Evolutionary conservation across 2,888 invertebrate genomes (phyloP).

Genomic region (Stramonita haemastoma): DNA sequence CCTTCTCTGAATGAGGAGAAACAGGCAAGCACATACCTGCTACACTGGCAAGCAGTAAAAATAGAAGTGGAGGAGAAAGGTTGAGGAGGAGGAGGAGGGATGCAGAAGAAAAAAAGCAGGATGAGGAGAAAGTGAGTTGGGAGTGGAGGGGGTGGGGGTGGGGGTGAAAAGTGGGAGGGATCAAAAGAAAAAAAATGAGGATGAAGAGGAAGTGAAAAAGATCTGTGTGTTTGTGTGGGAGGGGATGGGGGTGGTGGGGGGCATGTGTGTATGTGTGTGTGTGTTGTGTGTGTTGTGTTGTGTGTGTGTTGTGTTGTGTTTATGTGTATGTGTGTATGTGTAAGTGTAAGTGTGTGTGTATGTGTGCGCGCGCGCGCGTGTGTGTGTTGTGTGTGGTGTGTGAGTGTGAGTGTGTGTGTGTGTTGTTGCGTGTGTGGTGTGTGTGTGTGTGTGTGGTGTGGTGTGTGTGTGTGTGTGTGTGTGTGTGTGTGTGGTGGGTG

Average conservation of each 20-base stretch:
- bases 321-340: neutral
- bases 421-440: neutral
- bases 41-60: no score
- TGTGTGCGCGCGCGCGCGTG: neutral
- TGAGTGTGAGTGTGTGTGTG: neutral
- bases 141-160: neutral
- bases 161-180: no score
- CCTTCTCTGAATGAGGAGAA: no score
- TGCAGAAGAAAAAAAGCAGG: neutral
- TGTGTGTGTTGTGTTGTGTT: no score
- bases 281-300: slow-evolving; percentile 3
- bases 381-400: neutral
- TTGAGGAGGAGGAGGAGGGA: neutral
- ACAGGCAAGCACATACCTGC: no score
- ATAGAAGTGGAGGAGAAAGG: no score
- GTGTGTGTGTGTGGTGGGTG: neutral
- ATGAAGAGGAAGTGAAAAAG: neutral
- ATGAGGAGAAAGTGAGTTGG: neutral
- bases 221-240: neutral
- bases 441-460: neutral
- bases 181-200: neutral
- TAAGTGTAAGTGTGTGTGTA: neutral
- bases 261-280: neutral
- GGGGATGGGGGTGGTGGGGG: neutral
- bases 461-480: neutral